Percentiles rank a stretch among this genome's conserved stretches.
Evolutionary conservation across 1,140 invertebrate species (phyloP).

Genomic region (Drosophila guanche): DNA sequence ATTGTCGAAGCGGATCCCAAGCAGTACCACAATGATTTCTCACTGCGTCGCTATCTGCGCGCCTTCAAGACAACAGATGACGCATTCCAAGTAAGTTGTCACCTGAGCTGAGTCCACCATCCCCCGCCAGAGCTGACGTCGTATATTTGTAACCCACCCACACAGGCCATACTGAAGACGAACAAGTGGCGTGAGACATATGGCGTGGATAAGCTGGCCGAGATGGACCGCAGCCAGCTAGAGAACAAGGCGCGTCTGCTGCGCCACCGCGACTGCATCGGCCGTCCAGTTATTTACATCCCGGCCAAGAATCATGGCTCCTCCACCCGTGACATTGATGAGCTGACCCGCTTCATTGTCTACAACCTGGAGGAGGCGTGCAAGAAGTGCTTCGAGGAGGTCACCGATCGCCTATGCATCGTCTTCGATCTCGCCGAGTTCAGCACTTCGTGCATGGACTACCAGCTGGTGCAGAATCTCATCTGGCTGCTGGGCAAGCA

Average conservation of each 20-base stretch:
- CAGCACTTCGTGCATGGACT: slow-evolving; percentile 89
- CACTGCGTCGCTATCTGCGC: slow-evolving; percentile 87
- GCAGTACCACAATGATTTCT: slow-evolving; percentile 89
- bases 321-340: slow-evolving; percentile 88
- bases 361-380: slow-evolving; percentile 90
- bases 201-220: slow-evolving; percentile 85
- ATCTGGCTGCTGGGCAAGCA: slow-evolving; percentile 90
- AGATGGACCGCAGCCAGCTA: slow-evolving; percentile 86
- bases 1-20: slow-evolving; percentile 88
- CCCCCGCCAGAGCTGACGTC: slow-evolving; percentile 2
- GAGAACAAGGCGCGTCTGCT: slow-evolving; percentile 88
- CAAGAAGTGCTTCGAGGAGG: slow-evolving; percentile 90
- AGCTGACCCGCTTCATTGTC: slow-evolving; percentile 90
- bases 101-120: neutral
- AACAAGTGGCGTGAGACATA: slow-evolving; percentile 91
- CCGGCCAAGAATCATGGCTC: slow-evolving; percentile 90
- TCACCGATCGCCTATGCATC: slow-evolving; percentile 90
- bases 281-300: slow-evolving; percentile 90
- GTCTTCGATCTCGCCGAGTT: slow-evolving; percentile 90
- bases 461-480: slow-evolving; percentile 90
- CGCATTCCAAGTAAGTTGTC: slow-evolving; percentile 87
- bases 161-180: slow-evolving; percentile 89
- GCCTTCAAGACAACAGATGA: slow-evolving; percentile 89
- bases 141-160: slow-evolving; percentile 7
- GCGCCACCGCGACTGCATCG: slow-evolving; percentile 88